Percentiles rank a stretch among this genome's conserved stretches.
Evolutionary conservation across 2,888 invertebrate genomes (phyloP).

Genomic region (Eupsilia transversa): DNA sequence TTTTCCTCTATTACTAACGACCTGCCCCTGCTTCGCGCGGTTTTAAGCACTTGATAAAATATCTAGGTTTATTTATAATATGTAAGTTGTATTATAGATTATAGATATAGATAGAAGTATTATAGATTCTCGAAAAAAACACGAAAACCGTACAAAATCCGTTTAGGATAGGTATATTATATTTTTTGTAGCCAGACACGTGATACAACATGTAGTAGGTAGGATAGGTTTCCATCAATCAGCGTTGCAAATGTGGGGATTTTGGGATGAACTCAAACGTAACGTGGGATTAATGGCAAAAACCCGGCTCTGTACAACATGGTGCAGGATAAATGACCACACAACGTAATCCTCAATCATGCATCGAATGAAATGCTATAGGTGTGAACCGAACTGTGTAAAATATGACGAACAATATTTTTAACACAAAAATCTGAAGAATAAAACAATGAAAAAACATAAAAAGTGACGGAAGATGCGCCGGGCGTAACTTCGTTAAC

Average conservation of each 20-base stretch:
- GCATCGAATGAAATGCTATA: slow-evolving; percentile 34
- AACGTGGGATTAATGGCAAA: slow-evolving; percentile 32
- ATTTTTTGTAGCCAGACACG: not conserved
- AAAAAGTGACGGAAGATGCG: not conserved
- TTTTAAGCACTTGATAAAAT: not conserved
- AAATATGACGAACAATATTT: slow-evolving; percentile 1
- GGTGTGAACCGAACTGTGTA: slow-evolving; percentile 1
- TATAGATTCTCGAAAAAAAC: no score
- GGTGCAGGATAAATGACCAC: slow-evolving; percentile 42
- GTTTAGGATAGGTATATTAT: not conserved
- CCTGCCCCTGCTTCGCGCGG: no score
- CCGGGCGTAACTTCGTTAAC: no score
- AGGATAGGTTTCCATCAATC: slow-evolving; percentile 42
- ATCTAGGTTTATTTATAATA: not conserved
- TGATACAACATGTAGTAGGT: slow-evolving; percentile 1
- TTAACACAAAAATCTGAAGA: not conserved
- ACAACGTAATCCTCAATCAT: slow-evolving; percentile 47
- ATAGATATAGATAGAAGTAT: no score
- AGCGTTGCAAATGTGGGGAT: slow-evolving; percentile 49
- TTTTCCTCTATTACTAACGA: not conserved
- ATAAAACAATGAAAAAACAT: not conserved
- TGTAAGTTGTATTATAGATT: no score
- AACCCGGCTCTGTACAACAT: slow-evolving; percentile 6
- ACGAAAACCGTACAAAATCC: not conserved
- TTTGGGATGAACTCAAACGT: slow-evolving; percentile 47